Evolutionary conservation across 2,113 vertebrate species (phyloP).

Genomic region (Rhineura floridana): DNA sequence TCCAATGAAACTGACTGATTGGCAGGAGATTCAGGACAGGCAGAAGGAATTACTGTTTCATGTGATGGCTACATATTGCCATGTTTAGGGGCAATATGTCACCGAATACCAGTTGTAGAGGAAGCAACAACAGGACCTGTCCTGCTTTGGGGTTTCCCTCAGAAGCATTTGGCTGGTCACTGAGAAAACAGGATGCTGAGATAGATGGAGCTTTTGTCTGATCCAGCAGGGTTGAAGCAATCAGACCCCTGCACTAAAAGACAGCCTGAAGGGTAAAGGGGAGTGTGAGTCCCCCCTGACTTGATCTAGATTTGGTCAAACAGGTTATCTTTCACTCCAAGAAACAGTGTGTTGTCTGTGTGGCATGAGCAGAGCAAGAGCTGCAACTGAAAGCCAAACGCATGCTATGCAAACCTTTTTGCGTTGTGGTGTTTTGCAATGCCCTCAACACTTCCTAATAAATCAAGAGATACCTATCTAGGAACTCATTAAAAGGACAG

Average conservation of each 20-base stretch:
- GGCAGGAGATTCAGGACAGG: background rate
- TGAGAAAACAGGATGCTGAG: too few relatives aligned
- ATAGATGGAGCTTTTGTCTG: too few relatives aligned
- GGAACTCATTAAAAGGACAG: background rate
- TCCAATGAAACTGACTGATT: background rate
- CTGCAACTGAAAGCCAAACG: background rate
- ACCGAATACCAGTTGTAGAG: background rate
- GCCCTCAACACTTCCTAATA: too few relatives aligned
- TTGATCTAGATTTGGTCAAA: background rate
- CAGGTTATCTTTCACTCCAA: background rate
- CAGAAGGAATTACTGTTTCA: background rate
- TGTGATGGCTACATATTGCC: background rate
- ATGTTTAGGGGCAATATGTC: too few relatives aligned
- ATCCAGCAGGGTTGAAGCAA: too few relatives aligned
- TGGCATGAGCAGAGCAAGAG: background rate
- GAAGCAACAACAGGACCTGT: background rate
- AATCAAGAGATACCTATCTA: background rate
- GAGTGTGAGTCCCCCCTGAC: background rate
- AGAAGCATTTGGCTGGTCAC: too few relatives aligned
- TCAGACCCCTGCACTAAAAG: background rate
- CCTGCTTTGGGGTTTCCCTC: too few relatives aligned
- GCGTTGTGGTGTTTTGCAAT: too few relatives aligned
- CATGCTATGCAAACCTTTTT: background rate
- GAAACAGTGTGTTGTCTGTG: background rate
- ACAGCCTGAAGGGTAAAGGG: background rate